Evolutionary conservation across 2,113 vertebrate species (phyloP), one percentile per base, ranked within the genome.

Genomic region (Gobius niger): DNA sequence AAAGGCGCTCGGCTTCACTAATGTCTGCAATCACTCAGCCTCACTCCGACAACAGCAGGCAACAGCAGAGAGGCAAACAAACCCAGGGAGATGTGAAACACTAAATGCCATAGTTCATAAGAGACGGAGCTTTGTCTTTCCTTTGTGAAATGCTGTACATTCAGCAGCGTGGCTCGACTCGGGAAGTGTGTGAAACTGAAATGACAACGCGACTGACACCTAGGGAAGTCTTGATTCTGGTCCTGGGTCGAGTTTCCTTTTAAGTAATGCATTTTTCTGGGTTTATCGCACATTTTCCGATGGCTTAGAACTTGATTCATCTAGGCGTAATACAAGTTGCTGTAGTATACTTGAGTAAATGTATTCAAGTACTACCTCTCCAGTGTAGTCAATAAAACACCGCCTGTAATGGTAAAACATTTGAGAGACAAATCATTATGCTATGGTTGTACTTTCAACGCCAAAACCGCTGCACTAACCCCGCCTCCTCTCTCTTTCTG

Each of bases 1-100:
- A 65, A 75, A 84, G 71, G 54, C 83, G 61, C 81, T 86, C 76
- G 16, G 63, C 71, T 73, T 41, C 65, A 75, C 79, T 87, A 82
- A 87, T 85, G 73, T 62, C 70, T 77, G 70, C 75, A 78, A 88
- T 91, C 87, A 82, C 80, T 91, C 88, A 85, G 79, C 65, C 81
- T 80, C 65, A 70, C 77, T 49, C 72, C 61, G 61, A 60, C 63
- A 64, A 52, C 15, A 18, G 50, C 11, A 10, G 44, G 62, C 46
- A 69, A 54, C 60, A 78, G 52, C 15, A 8, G 13, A 47, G 65
- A 72, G 57, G 24, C 24, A 72, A 65, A 42, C 12, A 24, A 56
- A 47, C 46, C 51, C 24, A 69, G 65, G 52, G 14, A 75, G 78
- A 72, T 67, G 50, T 74, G 62, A 76, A 73, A 75, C 49, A 34